Evolutionary conservation across 2,888 invertebrate species (phyloP).

Genomic region (Sesia apiformis): DNA sequence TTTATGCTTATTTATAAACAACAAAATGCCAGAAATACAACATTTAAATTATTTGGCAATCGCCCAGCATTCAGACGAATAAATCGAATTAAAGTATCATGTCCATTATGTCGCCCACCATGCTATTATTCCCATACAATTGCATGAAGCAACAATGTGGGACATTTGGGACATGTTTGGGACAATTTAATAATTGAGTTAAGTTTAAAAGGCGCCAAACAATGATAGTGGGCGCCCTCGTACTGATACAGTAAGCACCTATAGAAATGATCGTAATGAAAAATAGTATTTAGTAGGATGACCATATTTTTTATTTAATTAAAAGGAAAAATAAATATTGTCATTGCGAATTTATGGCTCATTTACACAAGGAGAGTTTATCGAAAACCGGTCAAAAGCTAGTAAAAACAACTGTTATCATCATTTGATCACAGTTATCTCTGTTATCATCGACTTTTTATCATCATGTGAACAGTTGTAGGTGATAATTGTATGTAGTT

Average conservation of each 20-base stretch:
- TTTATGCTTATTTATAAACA: too few species aligned
- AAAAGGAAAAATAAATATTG: background rate
- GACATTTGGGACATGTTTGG: constrained; percentile 14
- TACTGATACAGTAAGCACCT: background rate
- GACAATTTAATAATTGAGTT: constrained; percentile 11
- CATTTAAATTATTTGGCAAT: constrained; percentile 11
- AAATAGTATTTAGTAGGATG: constrained; percentile 8
- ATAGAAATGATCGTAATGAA: background rate
- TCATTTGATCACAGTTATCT: too few species aligned
- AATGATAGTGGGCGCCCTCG: constrained; percentile 11
- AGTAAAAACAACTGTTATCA: too few species aligned
- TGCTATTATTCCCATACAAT: constrained; percentile 19
- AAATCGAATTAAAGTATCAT: constrained; percentile 20
- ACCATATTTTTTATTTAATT: constrained; percentile 3
- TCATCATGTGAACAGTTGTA: too few species aligned
- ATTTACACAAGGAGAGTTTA: too few species aligned
- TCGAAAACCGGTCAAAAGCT: too few species aligned
- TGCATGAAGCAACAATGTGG: constrained; percentile 16
- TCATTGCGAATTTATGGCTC: too few species aligned
- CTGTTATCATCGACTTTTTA: too few species aligned
- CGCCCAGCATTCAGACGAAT: constrained; percentile 18
- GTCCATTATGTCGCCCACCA: constrained; percentile 18
- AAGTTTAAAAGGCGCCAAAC: constrained; percentile 25
- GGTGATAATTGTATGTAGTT: too few species aligned
- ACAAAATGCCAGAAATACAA: too few species aligned